Base-by-base conservation (phyloP, 2,797 vertebrate species). In the Chiroxiphia lanceolata region DNA sequence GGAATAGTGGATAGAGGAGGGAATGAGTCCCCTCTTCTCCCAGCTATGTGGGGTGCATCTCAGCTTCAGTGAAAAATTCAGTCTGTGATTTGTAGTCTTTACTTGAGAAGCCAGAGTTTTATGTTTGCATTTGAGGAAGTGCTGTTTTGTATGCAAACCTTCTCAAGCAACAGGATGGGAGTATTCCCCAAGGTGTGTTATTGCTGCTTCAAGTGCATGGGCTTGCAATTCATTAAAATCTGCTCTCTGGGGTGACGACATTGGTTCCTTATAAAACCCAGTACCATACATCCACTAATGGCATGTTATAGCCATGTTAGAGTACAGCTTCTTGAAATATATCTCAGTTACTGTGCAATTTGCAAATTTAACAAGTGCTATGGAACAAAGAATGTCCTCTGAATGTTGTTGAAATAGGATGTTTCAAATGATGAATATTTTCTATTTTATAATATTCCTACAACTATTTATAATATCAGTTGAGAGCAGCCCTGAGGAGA, bases 191-290 rank as follows among this genome's bases (percentile, higher is more conserved):
- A 82, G 87, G 94, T 76, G 61, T 72, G 70, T 80, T 91, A 51
- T 76, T 91, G 74, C 86, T 83, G 83, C 89, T 61, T 74, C 85
- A 67, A 90, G 47, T 75, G 40, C 3, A 3, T 0, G 1, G 3
- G n/a, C 96, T 88, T 90, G 16, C 50, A 96, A 44, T 84, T 96
- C 90, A 83, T 96, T 94, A 76, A 90, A 65, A 76, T 65, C 72
- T 57, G 79, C 83, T 96, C n/a, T 47, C 70, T 63, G 44, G 25
- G 54, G 26, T 78, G 81, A 51, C 83, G 84, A 86, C 54, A 22
- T 48, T 17, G 26, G 53, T 40, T 94, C 60, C 48, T 23, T 23
- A 9, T 59, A 51, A 51, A 86, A 40, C 1, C 85, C 68, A 19
- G n/a, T 11, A 44, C 60, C 7, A 29, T 33, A 18, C n/a, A 8